A percentile compares a stretch with the other conserved stretches of the same genome.
Evolutionary conservation across 1,140 invertebrate genomes (phyloP).

Genomic region (Drosophila simulans): DNA sequence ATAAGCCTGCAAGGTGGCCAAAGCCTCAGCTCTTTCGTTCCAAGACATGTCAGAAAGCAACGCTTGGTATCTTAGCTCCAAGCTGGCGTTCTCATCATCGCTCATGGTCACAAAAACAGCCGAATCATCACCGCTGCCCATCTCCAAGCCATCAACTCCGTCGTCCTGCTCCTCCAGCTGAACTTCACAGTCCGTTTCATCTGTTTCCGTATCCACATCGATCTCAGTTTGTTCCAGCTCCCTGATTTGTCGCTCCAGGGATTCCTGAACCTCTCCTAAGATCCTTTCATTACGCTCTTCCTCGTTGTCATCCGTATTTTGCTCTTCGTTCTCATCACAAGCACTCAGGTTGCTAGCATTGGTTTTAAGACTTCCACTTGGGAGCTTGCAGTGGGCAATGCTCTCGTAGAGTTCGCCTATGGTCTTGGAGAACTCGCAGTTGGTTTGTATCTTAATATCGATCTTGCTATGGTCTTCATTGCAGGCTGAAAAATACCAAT

Average conservation of each 20-base stretch:
- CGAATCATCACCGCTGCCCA: slow-evolving; percentile 44
- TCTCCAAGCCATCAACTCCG: slow-evolving; percentile 19
- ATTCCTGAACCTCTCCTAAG: slow-evolving; percentile 91
- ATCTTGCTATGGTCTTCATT: slow-evolving; percentile 80
- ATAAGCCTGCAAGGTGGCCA: slow-evolving; percentile 90
- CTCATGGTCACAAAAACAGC: slow-evolving; percentile 69
- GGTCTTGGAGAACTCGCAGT: slow-evolving; percentile 81
- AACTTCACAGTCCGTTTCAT: slow-evolving; percentile 88
- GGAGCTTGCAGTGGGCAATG: slow-evolving; percentile 54
- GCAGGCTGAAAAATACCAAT: slow-evolving; percentile 12
- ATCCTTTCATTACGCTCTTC: slow-evolving; percentile 87
- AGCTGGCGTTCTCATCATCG: slow-evolving; percentile 81
- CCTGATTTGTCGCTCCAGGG: slow-evolving; percentile 91
- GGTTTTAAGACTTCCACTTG: slow-evolving; percentile 46
- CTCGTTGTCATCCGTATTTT: slow-evolving; percentile 62
- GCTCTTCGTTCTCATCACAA: slow-evolving; percentile 81
- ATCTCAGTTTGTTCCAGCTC: slow-evolving; percentile 92
- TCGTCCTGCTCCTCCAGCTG: slow-evolving; percentile 71
- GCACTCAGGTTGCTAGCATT: slow-evolving; percentile 50
- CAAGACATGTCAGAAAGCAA: slow-evolving; percentile 91
- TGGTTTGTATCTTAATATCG: slow-evolving; percentile 84
- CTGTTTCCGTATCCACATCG: slow-evolving; percentile 92
- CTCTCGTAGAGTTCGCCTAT: slow-evolving; percentile 83
- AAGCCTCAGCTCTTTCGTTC: slow-evolving; percentile 91
- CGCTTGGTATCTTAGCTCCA: slow-evolving; percentile 89